A percentile compares a stretch with the other conserved stretches of the same genome.
These are phyloP conservation scores for Ochotona curzoniae DNA, from an alignment of 2,113 vertebrate species.

Conservation along the genomic window DNA sequence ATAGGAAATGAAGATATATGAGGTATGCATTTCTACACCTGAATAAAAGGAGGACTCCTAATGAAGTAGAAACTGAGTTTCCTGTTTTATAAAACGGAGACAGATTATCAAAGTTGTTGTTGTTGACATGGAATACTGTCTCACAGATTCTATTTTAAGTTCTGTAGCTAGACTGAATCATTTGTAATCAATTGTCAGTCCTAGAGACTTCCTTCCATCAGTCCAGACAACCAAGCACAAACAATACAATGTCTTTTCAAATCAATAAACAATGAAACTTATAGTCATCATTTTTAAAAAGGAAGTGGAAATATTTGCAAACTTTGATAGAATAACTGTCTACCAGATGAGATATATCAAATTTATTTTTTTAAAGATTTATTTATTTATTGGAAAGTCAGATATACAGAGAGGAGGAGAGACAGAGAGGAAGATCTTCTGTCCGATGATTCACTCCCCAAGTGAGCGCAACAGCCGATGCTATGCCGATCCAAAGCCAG, in stretches of 20 bases:
- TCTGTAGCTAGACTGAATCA: neutral
- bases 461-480: too few relatives aligned
- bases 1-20: too few relatives aligned
- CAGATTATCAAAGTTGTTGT: neutral
- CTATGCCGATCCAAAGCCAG: too few relatives aligned
- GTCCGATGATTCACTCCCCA: too few relatives aligned
- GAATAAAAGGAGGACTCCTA: too few relatives aligned
- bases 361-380: too few relatives aligned
- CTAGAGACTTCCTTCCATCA: constrained; percentile 28
- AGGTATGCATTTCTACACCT: too few relatives aligned
- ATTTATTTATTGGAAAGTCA: too few relatives aligned
- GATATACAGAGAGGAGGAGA: too few relatives aligned
- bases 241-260: neutral
- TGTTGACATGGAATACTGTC: neutral
- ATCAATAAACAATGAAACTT: constrained; percentile 11
- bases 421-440: too few relatives aligned
- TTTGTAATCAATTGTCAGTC: neutral
- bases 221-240: neutral
- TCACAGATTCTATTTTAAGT: neutral
- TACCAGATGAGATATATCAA: neutral
- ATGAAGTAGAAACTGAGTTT: neutral
- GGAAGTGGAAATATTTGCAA: neutral
- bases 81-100: neutral
- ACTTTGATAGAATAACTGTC: neutral
- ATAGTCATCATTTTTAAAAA: neutral